Evolutionary conservation across 2,113 vertebrate species (phyloP).

Genomic region (Lates calcarifer): DNA sequence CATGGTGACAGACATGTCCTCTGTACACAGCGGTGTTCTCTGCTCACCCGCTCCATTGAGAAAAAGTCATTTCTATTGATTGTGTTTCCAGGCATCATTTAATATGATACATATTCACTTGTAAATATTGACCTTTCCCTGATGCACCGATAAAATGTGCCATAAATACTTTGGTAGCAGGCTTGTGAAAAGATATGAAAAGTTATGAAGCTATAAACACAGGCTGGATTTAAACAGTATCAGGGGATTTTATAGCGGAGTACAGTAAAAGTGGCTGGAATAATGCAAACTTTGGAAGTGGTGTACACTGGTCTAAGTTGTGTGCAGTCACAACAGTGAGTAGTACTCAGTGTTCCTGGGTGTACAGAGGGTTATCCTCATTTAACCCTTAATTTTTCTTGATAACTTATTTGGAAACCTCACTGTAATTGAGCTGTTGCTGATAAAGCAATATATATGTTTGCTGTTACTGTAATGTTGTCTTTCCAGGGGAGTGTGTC

Average conservation of each 20-base stretch:
- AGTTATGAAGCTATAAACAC: slow-evolving; percentile 54
- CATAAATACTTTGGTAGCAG: slow-evolving; percentile 68
- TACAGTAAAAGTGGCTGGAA: slow-evolving; percentile 5
- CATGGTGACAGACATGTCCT: neutral
- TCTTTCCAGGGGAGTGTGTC: neutral
- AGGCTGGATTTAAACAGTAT: slow-evolving; percentile 32
- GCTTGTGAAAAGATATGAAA: slow-evolving; percentile 48
- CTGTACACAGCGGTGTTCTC: slow-evolving; percentile 29
- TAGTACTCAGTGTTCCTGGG: slow-evolving; percentile 9
- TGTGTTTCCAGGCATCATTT: slow-evolving; percentile 76
- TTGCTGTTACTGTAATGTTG: neutral
- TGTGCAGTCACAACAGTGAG: neutral
- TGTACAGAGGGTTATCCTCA: neutral
- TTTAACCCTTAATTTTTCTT: neutral
- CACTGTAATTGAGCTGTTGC: neutral
- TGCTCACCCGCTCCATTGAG: slow-evolving; percentile 54
- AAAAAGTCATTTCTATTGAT: slow-evolving; percentile 76
- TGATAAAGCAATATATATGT: no score
- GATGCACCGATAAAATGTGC: slow-evolving; percentile 44
- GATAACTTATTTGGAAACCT: slow-evolving; percentile 11
- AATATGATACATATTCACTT: slow-evolving; percentile 76
- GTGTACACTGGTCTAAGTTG: no score
- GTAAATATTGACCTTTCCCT: slow-evolving; percentile 72
- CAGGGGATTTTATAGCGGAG: neutral
- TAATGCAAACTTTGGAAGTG: neutral